These are phyloP conservation scores for Empis stercorea DNA, from an alignment of 2,888 invertebrate genomes.

Conservation along the genomic window DNA sequence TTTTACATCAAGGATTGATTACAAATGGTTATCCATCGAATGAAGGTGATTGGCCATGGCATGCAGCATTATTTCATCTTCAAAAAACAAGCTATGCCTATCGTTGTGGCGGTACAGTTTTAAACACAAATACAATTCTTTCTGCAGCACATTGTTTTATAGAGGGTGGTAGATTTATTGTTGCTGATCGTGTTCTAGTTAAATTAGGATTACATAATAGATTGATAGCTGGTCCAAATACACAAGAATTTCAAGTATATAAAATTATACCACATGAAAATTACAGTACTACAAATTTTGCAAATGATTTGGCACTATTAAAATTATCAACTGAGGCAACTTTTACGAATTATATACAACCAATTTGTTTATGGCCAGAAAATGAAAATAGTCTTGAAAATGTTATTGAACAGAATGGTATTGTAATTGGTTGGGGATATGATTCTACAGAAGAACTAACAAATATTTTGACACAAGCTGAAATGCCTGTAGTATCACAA, in stretches of 20 bases:
- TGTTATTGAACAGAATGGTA: slow-evolving; percentile 10
- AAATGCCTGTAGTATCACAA: slow-evolving; percentile 26
- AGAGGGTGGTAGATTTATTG: slow-evolving; percentile 21
- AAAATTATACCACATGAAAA: slow-evolving; percentile 6
- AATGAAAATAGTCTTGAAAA: slow-evolving; percentile 10
- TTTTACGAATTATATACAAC: slow-evolving; percentile 30
- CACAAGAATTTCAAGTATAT: slow-evolving; percentile 22
- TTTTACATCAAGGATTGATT: slow-evolving; percentile 21
- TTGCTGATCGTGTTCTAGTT: slow-evolving; percentile 25
- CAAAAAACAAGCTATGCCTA: not conserved
- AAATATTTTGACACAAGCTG: slow-evolving; percentile 20
- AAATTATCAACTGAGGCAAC: slow-evolving; percentile 25
- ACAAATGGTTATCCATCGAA: slow-evolving; percentile 28
- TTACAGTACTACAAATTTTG: slow-evolving; percentile 1
- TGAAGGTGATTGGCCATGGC: slow-evolving; percentile 38
- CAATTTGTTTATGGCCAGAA: slow-evolving; percentile 31
- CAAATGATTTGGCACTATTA: slow-evolving; percentile 30
- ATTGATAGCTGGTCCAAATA: slow-evolving; percentile 24
- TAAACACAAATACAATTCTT: slow-evolving; percentile 18
- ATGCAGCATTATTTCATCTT: slow-evolving; percentile 27
- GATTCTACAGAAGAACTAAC: slow-evolving; percentile 21
- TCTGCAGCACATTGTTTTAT: slow-evolving; percentile 28
- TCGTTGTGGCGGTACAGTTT: slow-evolving; percentile 33
- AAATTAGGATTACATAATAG: slow-evolving; percentile 32
- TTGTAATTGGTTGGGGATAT: slow-evolving; percentile 35